Percentiles rank a stretch among this genome's conserved stretches.
phyloP scores from a whole-genome alignment of 2,888 invertebrate species.

The Microctonus aethiopoides region DNA sequence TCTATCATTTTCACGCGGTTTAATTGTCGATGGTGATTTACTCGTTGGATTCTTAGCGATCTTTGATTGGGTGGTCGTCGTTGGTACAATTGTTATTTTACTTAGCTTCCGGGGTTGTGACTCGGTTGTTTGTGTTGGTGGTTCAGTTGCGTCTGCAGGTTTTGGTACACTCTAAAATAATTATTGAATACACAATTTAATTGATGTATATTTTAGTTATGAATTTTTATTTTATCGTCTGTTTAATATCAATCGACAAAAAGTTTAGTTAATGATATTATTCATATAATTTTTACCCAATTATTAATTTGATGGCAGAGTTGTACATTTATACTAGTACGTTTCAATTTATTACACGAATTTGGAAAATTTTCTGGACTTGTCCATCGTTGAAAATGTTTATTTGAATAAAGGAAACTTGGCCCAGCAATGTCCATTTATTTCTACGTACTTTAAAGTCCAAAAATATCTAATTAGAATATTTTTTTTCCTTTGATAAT shows the following conservation, averaged over 20 bases:
- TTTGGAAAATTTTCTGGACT: background rate
- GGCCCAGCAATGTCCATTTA: conserved; percentile 28
- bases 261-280: too few species aligned
- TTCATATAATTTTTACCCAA: background rate
- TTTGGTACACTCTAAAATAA: conserved; percentile 60
- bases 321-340: conserved; percentile 13
- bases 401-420: background rate
- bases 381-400: conserved; percentile 9
- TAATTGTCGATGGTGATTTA: conserved; percentile 14
- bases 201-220: background rate
- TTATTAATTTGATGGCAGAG: conserved; percentile 4
- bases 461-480: too few species aligned
- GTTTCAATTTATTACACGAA: background rate
- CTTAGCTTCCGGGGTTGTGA: conserved; percentile 60
- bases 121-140: conserved; percentile 39
- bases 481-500: too few species aligned
- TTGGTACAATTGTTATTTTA: conserved; percentile 67
- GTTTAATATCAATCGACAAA: background rate
- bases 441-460: background rate
- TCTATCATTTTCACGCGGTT: conserved; percentile 19
- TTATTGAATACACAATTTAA: background rate
- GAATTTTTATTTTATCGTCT: background rate
- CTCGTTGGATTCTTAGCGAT: conserved; percentile 52
- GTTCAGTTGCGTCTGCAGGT: conserved; percentile 49
- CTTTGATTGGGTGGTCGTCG: conserved; percentile 54